A percentile compares a stretch with the other conserved stretches of the same genome.
Evolutionary conservation across 2,888 invertebrate genomes (phyloP).

Genomic region (Thalpophila matura): DNA sequence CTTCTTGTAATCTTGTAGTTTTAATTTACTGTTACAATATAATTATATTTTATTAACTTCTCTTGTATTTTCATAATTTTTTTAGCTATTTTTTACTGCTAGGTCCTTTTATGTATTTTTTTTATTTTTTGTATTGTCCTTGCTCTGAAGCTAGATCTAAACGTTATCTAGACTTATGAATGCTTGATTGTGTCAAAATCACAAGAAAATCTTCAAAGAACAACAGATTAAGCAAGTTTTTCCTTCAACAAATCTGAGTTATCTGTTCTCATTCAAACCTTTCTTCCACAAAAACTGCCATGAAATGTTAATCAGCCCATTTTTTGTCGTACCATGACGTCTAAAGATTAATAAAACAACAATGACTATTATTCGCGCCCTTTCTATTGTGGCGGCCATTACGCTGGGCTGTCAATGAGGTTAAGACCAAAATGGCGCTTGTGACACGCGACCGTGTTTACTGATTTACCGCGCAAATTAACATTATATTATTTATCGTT

Average conservation of each 20-base stretch:
- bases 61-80: no score
- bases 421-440: slow-evolving; percentile 81
- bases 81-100: no score
- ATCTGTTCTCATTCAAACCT: slow-evolving; percentile 15
- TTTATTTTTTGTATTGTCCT: no score
- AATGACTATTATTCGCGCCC: slow-evolving; percentile 71
- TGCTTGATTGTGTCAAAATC: slow-evolving; percentile 5
- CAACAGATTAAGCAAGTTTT: slow-evolving; percentile 15
- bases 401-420: slow-evolving; percentile 71
- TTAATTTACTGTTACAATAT: slow-evolving; percentile 13
- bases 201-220: slow-evolving; percentile 12
- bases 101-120: no score
- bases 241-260: slow-evolving; percentile 22
- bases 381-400: slow-evolving; percentile 71
- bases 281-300: slow-evolving; percentile 53
- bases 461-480: slow-evolving; percentile 73
- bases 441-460: slow-evolving; percentile 76
- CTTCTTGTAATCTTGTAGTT: slow-evolving; percentile 2
- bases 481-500: slow-evolving; percentile 62
- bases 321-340: slow-evolving; percentile 61
- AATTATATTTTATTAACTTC: no score
- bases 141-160: background rate
- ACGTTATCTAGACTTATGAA: background rate
- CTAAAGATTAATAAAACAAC: slow-evolving; percentile 60
- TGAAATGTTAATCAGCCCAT: slow-evolving; percentile 51